Evolutionary conservation across 1,140 invertebrate species (phyloP).

Genomic region (Listronotus oregonensis): DNA sequence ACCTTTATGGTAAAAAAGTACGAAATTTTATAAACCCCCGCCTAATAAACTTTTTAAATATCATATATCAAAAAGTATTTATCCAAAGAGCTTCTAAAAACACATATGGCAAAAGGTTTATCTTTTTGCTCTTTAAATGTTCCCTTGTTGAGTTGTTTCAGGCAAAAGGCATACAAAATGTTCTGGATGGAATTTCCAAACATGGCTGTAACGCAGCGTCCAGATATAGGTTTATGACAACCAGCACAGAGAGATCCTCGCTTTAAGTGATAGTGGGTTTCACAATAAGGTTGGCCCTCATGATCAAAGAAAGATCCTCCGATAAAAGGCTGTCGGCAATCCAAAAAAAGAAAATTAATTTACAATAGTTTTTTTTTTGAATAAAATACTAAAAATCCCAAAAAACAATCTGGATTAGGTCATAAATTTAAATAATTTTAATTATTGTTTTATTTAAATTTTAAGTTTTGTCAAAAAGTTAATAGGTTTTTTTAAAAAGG

Average conservation of each 20-base stretch:
- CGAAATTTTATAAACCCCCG: neutral
- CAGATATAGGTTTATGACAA: conserved; percentile 96
- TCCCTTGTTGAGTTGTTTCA: conserved; percentile 95
- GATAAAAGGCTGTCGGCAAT: conserved; percentile 90
- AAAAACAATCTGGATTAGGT: too few species aligned
- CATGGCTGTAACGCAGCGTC: conserved; percentile 98
- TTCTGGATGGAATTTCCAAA: conserved; percentile 98
- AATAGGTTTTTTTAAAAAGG: too few species aligned
- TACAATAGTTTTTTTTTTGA: too few species aligned
- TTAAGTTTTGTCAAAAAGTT: too few species aligned
- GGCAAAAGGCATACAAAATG: conserved; percentile 97
- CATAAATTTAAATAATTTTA: too few species aligned
- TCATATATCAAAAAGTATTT: conserved; percentile 32
- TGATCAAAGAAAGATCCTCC: conserved; percentile 95
- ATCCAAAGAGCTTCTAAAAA: conserved; percentile 96
- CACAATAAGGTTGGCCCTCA: conserved; percentile 95
- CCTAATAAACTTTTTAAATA: neutral
- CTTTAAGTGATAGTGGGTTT: conserved; percentile 97
- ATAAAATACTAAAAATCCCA: too few species aligned
- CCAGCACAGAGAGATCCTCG: conserved; percentile 95
- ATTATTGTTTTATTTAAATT: too few species aligned
- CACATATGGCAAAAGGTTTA: conserved; percentile 98
- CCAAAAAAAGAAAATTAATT: conserved; percentile 70
- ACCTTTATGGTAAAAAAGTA: too few species aligned
- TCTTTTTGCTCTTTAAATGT: conserved; percentile 99